Evolutionary conservation across 2,888 invertebrate genomes (phyloP), one percentile per base, ranked within the genome.

Genomic region (Phengaris arion): DNA sequence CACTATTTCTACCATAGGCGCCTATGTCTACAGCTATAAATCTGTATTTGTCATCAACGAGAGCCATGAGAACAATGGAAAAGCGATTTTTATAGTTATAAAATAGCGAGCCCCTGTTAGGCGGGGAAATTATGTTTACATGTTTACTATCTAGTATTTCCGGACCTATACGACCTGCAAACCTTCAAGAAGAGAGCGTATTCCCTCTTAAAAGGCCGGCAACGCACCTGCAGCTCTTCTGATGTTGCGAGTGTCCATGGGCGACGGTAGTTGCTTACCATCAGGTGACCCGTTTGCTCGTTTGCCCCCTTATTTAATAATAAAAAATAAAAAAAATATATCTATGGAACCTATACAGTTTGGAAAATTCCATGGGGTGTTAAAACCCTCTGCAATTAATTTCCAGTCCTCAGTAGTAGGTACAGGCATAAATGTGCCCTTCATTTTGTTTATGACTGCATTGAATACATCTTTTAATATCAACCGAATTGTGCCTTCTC

Each of bases 121-220:
- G 72, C 59, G 81, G 77, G 59, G 77, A 76, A 51, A 76, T 75
- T 74, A 81, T 79, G 51, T 77, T 79, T 59, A 81, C 76, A 75
- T 81, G 79, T 74, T 79, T 81, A 64, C 79, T 79, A 68, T 80
- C n/a, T n/a, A n/a, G n/a, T n/a, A n/a, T n/a, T n/a, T n/a, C n/a
- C n/a, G n/a, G n/a, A n/a, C n/a, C n/a, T n/a, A n/a, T n/a, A n/a
- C n/a, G n/a, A n/a, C n/a, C n/a, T n/a, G n/a, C n/a, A n/a, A n/a
- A n/a, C n/a, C n/a, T n/a, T n/a, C n/a, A n/a, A n/a, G n/a, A n/a
- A n/a, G n/a, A n/a, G n/a, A n/a, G n/a, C n/a, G n/a, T n/a, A n/a
- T n/a, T n/a, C n/a, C n/a, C n/a, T n/a, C n/a, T n/a, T n/a, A n/a
- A n/a, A n/a, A n/a, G n/a, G n/a, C n/a, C n/a, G n/a, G n/a, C n/a